phyloP scores from a whole-genome alignment of 2,113 vertebrate species.

The Ceratotherium simum region DNA sequence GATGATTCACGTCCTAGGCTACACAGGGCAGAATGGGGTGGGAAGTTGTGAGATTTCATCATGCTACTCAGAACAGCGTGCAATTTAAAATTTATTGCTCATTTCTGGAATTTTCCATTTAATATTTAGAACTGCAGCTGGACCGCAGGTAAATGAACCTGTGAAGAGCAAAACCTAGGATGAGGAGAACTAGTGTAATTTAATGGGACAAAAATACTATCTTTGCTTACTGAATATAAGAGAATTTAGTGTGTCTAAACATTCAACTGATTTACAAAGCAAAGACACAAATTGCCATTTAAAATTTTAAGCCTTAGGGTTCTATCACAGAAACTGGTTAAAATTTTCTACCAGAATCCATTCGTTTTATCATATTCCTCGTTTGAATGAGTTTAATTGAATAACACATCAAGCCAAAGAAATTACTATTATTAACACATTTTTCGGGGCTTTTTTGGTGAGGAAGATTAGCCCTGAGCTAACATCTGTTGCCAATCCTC shows the following conservation, averaged over 20 bases:
- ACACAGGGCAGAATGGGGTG: no score
- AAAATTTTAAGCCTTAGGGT: background rate
- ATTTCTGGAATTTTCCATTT: no score
- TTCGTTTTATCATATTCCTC: background rate
- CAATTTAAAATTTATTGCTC: no score
- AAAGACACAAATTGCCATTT: constrained; percentile 1
- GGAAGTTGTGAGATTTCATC: no score
- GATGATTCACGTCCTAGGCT: no score
- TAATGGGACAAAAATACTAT: background rate
- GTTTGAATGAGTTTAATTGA: background rate
- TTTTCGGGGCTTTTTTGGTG: background rate
- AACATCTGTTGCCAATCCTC: no score
- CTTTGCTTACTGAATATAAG: background rate
- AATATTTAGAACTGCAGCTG: no score
- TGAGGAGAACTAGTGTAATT: background rate
- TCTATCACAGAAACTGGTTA: background rate
- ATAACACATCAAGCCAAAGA: background rate
- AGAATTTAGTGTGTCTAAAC: background rate
- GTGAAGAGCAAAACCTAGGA: no score
- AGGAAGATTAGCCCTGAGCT: no score
- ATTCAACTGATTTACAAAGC: background rate
- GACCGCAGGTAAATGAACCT: no score
- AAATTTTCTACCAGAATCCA: background rate
- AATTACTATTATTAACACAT: background rate
- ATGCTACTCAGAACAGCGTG: no score